Base-by-base conservation (phyloP, 2,888 invertebrate species). In the Tetheella fluctuosa region DNA sequence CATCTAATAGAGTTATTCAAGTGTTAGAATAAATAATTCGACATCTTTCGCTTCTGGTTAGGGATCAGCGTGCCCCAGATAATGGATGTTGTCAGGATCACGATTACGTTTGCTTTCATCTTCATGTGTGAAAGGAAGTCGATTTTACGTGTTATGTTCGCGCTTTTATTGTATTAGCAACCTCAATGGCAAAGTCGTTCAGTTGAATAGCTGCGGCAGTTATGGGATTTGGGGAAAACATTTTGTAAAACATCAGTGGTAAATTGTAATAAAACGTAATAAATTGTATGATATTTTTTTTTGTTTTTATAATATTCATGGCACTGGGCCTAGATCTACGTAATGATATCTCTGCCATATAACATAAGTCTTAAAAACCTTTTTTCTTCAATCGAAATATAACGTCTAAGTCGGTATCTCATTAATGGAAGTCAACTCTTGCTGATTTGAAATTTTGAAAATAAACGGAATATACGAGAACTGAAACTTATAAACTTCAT, bases 21-120 rank as follows among this genome's bases (percentile, higher is more conserved):
- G 70, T 69, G 69, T 64, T 65, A 74, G 74, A 75, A 79, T 81
- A 80, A 81, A 82, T 79, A 83, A 80, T 77, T 70, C 68, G 60
- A 69, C 42, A 25, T 28, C 13, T 55, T 65, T 59, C 25, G 56
- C 52, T 52, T 42, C 52, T 59, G 39, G 58, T 57, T 61, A 28
- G 30, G 23, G 54, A 59, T 63, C 59, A 59, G 62, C 71, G 71
- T 69, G 73, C 62, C 62, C 63, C 53, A 68, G 69, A 71, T 73
- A 65, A 68, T 68, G 62, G 64, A 56, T 37, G 17, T 57, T 37
- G 53, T 20, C 28, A 13, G 23, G 20, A 12, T 58, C 34, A 59
- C 59, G 57, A 39, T 37, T 56, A 37, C 58, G 52, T 56, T 63
- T 56, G 28, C 55, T 28, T 54, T 25, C 54, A 59, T 57, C 28